phyloP scores from a whole-genome alignment of 2,113 vertebrate genomes.

The Antigone vipio region DNA sequence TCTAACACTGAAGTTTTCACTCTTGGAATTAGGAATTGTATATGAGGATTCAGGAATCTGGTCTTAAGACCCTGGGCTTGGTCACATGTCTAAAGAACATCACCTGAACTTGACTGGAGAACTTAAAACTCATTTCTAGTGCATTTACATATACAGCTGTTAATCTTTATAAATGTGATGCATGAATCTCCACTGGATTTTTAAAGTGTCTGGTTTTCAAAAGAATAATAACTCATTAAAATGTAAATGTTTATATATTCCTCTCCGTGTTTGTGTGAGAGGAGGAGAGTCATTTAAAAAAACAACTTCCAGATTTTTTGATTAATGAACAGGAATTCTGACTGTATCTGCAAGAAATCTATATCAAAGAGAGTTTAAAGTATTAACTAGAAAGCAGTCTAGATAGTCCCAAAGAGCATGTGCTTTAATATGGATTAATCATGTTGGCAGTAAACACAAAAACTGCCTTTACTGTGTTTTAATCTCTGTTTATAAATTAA shows the following conservation, averaged over 20 bases:
- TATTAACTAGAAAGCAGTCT: not conserved
- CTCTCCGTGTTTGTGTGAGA: not conserved
- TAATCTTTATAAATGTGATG: not conserved
- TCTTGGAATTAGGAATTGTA: not conserved
- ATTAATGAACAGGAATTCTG: not conserved
- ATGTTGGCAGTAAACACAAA: not conserved
- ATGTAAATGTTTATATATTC: not conserved
- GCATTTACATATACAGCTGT: not conserved
- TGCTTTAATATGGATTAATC: not conserved
- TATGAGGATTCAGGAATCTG: not conserved
- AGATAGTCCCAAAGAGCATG: not conserved
- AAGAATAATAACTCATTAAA: not conserved
- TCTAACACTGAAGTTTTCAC: not conserved
- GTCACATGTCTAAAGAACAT: not conserved
- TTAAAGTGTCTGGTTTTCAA: not conserved
- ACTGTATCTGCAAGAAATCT: not conserved
- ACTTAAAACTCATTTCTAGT: not conserved
- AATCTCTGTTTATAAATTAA: not conserved
- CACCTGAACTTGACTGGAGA: not conserved
- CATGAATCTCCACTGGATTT: not conserved
- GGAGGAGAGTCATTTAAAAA: not conserved
- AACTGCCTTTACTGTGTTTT: not conserved
- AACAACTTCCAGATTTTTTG: not conserved
- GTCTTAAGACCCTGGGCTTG: not conserved
- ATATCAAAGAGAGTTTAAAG: not conserved